Percentiles rank a stretch among this genome's conserved stretches.
Evolutionary conservation across 2,888 invertebrate genomes (phyloP).

Genomic region (Metacarcinus magister): DNA sequence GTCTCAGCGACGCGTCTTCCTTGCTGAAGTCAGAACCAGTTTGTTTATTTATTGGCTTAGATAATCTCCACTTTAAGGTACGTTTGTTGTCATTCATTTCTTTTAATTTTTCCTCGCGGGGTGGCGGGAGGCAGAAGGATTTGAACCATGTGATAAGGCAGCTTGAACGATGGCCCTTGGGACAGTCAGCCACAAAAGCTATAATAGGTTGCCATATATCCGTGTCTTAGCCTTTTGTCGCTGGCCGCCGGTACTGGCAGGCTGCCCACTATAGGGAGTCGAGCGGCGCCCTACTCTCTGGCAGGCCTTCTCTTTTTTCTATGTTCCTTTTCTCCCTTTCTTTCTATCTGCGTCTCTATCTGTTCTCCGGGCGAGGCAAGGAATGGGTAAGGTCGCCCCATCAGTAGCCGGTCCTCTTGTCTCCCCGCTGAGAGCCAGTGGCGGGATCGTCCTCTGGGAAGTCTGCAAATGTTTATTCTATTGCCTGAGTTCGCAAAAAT

Average conservation of each 20-base stretch:
- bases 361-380: not conserved
- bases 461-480: constrained; percentile 56
- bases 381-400: not conserved
- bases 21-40: not conserved
- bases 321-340: constrained; percentile 33
- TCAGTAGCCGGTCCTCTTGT: not conserved
- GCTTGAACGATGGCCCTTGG: constrained; percentile 51
- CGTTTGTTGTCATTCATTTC: constrained; percentile 31
- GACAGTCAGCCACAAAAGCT: constrained; percentile 47
- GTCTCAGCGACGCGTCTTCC: not conserved
- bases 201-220: constrained; percentile 59
- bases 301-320: not conserved
- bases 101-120: not conserved
- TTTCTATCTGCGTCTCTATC: constrained; percentile 28
- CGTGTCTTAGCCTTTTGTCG: constrained; percentile 54
- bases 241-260: constrained; percentile 31
- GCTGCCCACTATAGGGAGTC: constrained; percentile 52
- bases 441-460: not conserved
- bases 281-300: not conserved
- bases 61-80: constrained; percentile 11
- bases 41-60: not conserved
- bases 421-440: not conserved
- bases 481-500: constrained; percentile 43
- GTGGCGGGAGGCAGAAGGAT: constrained; percentile 18
- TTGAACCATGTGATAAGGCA: constrained; percentile 27